phyloP scores from a whole-genome alignment of 2,888 invertebrate genomes.

The Lomographa bimaculata region DNA sequence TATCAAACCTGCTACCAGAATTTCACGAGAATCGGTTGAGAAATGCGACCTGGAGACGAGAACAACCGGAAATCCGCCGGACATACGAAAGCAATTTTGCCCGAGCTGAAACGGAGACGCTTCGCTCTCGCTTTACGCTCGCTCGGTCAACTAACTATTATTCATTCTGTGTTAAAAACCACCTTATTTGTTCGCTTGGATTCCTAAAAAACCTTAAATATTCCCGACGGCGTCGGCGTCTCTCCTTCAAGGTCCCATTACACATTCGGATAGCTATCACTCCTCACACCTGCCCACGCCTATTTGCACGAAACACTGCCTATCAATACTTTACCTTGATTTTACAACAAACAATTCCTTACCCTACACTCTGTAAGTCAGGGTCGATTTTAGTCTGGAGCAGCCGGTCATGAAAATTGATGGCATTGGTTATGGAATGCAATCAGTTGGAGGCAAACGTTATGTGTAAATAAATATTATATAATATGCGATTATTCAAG shows the following conservation, averaged over 20 bases:
- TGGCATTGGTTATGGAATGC: slow-evolving; percentile 37
- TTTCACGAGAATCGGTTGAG: too few species aligned
- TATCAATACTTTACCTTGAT: slow-evolving; percentile 45
- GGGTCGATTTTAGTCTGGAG: slow-evolving; percentile 15
- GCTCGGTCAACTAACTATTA: too few species aligned
- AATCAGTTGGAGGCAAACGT: slow-evolving; percentile 39
- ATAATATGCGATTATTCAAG: slow-evolving; percentile 22
- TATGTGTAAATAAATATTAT: slow-evolving; percentile 29
- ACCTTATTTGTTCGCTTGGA: too few species aligned
- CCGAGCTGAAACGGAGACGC: too few species aligned
- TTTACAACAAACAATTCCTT: slow-evolving; percentile 7
- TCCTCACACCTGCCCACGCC: slow-evolving; percentile 43
- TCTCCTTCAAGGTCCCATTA: slow-evolving; percentile 36
- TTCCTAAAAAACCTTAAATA: too few species aligned
- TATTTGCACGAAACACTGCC: slow-evolving; percentile 58
- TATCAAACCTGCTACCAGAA: too few species aligned
- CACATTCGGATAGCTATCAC: slow-evolving; percentile 37
- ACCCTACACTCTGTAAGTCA: accelerated
- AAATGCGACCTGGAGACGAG: too few species aligned
- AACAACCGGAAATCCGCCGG: too few species aligned
- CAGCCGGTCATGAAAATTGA: slow-evolving; percentile 38
- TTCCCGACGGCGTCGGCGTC: too few species aligned
- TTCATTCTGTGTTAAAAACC: too few species aligned
- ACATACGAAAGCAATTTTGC: too few species aligned
- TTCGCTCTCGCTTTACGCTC: too few species aligned